Evolutionary conservation across 2,888 invertebrate genomes (phyloP).

Genomic region (Drosophila silvestris): DNA sequence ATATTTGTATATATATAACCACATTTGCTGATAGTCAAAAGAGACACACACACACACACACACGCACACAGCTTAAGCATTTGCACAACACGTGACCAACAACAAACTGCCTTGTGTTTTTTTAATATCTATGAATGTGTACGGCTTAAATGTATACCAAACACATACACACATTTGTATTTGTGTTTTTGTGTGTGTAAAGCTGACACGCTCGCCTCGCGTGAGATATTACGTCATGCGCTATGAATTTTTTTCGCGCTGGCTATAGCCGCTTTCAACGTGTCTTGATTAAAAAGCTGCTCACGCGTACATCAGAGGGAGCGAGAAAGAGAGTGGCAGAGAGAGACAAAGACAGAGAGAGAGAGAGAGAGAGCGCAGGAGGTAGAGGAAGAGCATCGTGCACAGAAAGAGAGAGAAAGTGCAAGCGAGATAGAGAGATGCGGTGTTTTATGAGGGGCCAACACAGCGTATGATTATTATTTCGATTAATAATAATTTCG

Average conservation of each 20-base stretch:
- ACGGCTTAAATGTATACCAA: conserved; percentile 4
- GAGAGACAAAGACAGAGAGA: background rate
- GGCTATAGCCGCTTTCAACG: conserved; percentile 65
- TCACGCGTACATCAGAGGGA: conserved; percentile 42
- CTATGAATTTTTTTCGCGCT: conserved; percentile 78
- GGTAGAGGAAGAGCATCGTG: background rate
- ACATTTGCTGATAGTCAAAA: conserved; percentile 31
- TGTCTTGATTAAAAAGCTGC: conserved; percentile 69
- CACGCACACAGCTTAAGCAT: conserved; percentile 57
- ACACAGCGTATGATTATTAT: conserved; percentile 76
- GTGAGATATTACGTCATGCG: conserved; percentile 85
- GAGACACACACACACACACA: conserved; percentile 9
- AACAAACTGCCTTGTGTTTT: conserved; percentile 65
- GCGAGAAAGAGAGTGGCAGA: conserved; percentile 6
- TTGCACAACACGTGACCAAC: conserved; percentile 81
- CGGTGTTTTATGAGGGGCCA: conserved; percentile 42
- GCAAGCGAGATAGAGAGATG: conserved; percentile 16
- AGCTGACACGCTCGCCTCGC: conserved; percentile 84
- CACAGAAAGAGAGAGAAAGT: background rate
- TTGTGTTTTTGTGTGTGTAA: conserved; percentile 17
- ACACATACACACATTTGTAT: background rate
- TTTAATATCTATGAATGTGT: conserved; percentile 18
- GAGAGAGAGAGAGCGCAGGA: background rate
- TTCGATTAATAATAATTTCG: conserved; percentile 65
- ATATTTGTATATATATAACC: conserved; percentile 10